phyloP scores from a whole-genome alignment of 2,113 vertebrate species.

The Thunnus thynnus region DNA sequence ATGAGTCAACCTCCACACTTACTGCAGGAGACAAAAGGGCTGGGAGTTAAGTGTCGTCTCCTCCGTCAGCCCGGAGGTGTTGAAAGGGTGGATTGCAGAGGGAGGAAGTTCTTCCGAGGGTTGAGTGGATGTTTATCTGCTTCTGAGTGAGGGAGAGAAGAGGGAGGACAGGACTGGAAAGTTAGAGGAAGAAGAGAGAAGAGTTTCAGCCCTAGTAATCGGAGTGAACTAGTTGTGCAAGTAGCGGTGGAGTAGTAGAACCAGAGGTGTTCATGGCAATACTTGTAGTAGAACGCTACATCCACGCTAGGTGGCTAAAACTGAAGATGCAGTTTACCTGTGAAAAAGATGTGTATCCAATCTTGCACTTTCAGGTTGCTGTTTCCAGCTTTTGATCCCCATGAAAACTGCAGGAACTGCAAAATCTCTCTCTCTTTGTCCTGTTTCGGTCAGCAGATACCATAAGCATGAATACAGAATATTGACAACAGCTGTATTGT shows the following conservation, averaged over 20 bases:
- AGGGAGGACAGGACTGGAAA: constrained; percentile 8
- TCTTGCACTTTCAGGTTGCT: too few relatives aligned
- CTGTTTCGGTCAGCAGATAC: too few relatives aligned
- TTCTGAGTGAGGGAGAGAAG: constrained; percentile 34
- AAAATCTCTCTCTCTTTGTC: too few relatives aligned
- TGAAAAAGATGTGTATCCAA: too few relatives aligned
- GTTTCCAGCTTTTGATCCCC: too few relatives aligned
- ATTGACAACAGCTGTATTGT: too few relatives aligned
- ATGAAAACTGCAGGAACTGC: too few relatives aligned
- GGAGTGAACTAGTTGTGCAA: neutral
- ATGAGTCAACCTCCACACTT: constrained; percentile 77
- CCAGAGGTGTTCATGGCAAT: neutral
- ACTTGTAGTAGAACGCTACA: neutral
- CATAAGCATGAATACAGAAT: too few relatives aligned
- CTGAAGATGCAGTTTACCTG: neutral
- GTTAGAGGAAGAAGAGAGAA: neutral
- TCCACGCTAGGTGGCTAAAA: neutral
- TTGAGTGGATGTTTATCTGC: constrained; percentile 78
- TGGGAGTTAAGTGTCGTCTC: constrained; percentile 76
- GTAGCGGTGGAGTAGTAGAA: too few relatives aligned
- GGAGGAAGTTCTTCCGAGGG: constrained; percentile 74
- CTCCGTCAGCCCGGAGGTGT: constrained; percentile 68
- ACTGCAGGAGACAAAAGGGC: constrained; percentile 76
- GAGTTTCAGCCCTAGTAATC: neutral
- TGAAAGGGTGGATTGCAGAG: constrained; percentile 69